These are phyloP conservation scores for Pseudorasbora parva DNA, from an alignment of 2,113 vertebrate species.

Conservation along the genomic window DNA sequence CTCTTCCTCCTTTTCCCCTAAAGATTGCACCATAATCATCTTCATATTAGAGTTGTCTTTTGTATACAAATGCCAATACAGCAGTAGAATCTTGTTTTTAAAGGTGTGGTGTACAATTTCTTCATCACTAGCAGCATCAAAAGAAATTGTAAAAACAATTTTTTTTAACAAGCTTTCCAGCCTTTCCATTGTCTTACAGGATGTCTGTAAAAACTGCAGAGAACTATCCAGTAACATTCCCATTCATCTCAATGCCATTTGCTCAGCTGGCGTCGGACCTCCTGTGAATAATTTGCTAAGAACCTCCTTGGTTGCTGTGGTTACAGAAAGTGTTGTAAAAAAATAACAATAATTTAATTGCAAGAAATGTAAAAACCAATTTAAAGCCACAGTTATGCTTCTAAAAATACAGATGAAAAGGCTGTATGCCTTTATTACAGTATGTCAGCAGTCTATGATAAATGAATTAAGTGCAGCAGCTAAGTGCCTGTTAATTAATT, in stretches of 20 bases:
- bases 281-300: neutral
- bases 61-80: neutral
- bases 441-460: constrained; percentile 13
- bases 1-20: neutral
- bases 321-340: neutral
- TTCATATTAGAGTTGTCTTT: neutral
- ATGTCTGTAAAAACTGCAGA: neutral
- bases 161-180: neutral
- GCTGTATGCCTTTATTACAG: neutral
- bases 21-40: constrained; percentile 9
- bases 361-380: neutral
- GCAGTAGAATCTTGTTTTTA: neutral
- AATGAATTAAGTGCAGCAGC: constrained; percentile 20
- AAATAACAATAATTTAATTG: neutral
- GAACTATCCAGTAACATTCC: neutral
- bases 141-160: neutral
- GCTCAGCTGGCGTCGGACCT: neutral
- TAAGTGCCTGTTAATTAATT: constrained; percentile 15
- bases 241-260: neutral
- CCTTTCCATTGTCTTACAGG: neutral
- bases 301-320: neutral
- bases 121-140: neutral
- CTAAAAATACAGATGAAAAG: neutral
- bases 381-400: neutral
- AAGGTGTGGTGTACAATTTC: neutral